Evolutionary conservation across 2,888 invertebrate species (phyloP).

Genomic region (Microdon myrmicae): DNA sequence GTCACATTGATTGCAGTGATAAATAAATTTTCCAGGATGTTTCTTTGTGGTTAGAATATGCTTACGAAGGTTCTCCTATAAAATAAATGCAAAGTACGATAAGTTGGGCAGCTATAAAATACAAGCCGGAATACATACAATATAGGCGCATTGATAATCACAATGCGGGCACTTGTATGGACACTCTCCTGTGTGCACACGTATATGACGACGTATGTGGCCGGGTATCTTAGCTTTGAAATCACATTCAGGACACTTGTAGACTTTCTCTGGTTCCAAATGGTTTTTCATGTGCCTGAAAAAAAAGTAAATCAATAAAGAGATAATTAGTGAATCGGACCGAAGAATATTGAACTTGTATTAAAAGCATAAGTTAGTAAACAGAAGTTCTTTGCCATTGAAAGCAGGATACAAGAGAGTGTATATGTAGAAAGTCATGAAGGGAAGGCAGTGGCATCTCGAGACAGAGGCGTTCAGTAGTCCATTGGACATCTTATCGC

Average conservation of each 20-base stretch:
- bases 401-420: no score
- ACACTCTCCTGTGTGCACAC: conserved; percentile 82
- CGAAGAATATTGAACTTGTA: not conserved
- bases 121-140: conserved; percentile 70
- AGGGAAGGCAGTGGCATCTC: no score
- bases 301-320: conserved; percentile 12
- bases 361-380: conserved; percentile 12
- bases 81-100: conserved; percentile 44
- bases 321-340: not conserved
- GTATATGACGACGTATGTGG: conserved; percentile 81
- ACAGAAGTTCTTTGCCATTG: conserved; percentile 14
- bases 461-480: conserved; percentile 12
- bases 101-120: no score
- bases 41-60: conserved; percentile 83
- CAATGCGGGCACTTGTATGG: conserved; percentile 90
- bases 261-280: conserved; percentile 68
- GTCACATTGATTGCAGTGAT: conserved; percentile 78
- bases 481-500: conserved; percentile 47
- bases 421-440: no score
- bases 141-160: conserved; percentile 78
- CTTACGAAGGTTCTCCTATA: conserved; percentile 87
- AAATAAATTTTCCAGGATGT: conserved; percentile 81
- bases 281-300: conserved; percentile 61
- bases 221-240: conserved; percentile 76
- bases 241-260: conserved; percentile 75